A percentile compares a stretch with the other conserved stretches of the same genome.
These are phyloP conservation scores for Takifugu rubripes DNA, from an alignment of 2,797 vertebrate genomes.

Conservation along the genomic window DNA sequence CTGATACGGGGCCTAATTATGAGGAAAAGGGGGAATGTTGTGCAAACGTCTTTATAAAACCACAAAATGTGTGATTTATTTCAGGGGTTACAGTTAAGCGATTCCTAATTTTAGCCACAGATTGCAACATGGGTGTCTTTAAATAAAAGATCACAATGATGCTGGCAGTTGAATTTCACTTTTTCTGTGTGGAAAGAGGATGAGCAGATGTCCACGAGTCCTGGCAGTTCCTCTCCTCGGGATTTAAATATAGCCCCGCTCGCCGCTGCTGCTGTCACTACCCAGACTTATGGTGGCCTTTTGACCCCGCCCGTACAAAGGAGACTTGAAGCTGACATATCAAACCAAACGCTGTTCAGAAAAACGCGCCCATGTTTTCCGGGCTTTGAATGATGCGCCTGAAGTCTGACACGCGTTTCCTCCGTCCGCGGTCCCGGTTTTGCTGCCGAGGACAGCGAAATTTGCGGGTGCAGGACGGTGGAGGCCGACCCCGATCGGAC, in stretches of 20 bases:
- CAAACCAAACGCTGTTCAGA: constrained; percentile 39
- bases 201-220: constrained; percentile 47
- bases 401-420: constrained; percentile 1
- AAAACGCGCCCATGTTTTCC: constrained; percentile 8
- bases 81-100: not conserved
- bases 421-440: constrained; percentile 13
- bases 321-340: constrained; percentile 53
- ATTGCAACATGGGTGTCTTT: constrained; percentile 24
- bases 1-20: constrained; percentile 16
- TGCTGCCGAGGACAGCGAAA: not conserved
- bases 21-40: too few species aligned
- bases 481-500: constrained; percentile 20
- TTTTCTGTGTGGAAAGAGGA: constrained; percentile 45
- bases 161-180: constrained; percentile 24
- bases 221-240: constrained; percentile 49
- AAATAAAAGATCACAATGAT: constrained; percentile 34
- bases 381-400: constrained; percentile 1
- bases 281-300: constrained; percentile 55
- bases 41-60: not conserved
- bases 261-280: constrained; percentile 59
- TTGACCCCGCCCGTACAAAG: constrained; percentile 57
- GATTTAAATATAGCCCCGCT: constrained; percentile 64
- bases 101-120: not conserved
- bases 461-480: constrained; percentile 10
- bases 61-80: not conserved